phyloP scores from a whole-genome alignment of 2,113 vertebrate species.

The Miniopterus natalensis region DNA sequence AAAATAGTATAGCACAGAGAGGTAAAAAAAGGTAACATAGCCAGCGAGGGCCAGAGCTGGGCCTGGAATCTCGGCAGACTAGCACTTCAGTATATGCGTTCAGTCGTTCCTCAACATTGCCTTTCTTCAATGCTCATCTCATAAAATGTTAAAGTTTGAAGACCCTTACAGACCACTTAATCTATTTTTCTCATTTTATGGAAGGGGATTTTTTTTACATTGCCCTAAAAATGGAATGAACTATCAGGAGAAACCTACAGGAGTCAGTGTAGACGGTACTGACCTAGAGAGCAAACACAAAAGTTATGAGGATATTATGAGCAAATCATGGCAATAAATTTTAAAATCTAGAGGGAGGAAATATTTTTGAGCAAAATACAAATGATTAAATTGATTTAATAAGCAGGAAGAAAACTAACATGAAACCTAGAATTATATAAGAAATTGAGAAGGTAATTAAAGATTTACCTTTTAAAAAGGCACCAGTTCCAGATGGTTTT shows the following conservation, averaged over 20 bases:
- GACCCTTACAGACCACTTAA: not conserved
- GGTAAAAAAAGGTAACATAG: not conserved
- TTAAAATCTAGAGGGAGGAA: not conserved
- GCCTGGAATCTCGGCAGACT: not conserved
- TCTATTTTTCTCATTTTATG: not conserved
- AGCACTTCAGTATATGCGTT: not conserved
- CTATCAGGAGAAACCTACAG: not conserved
- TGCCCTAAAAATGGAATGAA: not conserved
- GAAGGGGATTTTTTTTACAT: not conserved
- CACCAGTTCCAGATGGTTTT: conserved; percentile 5
- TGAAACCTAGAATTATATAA: not conserved
- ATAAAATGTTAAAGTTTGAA: not conserved
- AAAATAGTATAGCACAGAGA: not conserved
- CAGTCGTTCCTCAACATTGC: not conserved
- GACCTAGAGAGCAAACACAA: not conserved
- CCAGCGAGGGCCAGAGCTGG: not conserved
- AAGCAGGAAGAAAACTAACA: not conserved
- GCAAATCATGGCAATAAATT: not conserved
- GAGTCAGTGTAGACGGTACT: not conserved
- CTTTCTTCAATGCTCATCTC: not conserved
- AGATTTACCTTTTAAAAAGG: not conserved
- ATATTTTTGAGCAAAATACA: not conserved
- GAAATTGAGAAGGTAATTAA: conserved; percentile 17
- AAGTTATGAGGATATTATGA: not conserved
- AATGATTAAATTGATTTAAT: not conserved